Base-by-base conservation (phyloP, 1,140 invertebrate genomes). In the Drosophila kurseongensis region DNA sequence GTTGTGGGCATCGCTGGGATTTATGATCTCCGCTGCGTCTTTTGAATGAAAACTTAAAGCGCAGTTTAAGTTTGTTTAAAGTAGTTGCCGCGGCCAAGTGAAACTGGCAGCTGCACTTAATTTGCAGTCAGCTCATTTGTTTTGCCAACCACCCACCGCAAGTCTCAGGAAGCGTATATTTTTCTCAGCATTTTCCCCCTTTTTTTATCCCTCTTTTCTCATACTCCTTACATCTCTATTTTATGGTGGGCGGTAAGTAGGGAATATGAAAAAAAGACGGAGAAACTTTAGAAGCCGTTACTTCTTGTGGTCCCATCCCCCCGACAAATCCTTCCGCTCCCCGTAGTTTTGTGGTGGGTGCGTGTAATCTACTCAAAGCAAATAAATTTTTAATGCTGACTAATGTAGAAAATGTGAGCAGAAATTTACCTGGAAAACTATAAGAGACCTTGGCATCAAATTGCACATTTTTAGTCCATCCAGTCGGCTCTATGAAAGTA, bases 331-430 rank as follows among this genome's bases (percentile, higher is more conserved):
- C 32, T 8, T 32, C 41, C 32, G 23, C 1, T 27, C 35, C 35
- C 14, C 41, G 9, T 54, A 51, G 40, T 59, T 45, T 48, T 74
- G 72, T 48, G 72, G 52, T 56, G 66, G 82, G 73, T 65, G 75
- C 80, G 62, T 76, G 83, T 88, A 86, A 86, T 86, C 83, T 86
- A 86, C 83, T 79, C 84, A 86, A 83, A 79, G 83, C 84, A 89
- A 88, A 88, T 86, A 89, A 83, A 86, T 86, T 83, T 83, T 88
- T 86, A 86, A 86, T 86, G 83, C 73, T 88, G 84, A 88, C 83
- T 86, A 86, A 86, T 86, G 83, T 83, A 83, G 79, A 83, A 88
- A 86, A 83, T 86, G 83, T 79, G 83, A 81, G 56, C 79, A 68
- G 75, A 79, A 79, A 83, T 83, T 86, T 86, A 88, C 83, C 83